Base-by-base conservation (phyloP, 1,140 invertebrate genomes). In the Sitodiplosis mosellana region DNA sequence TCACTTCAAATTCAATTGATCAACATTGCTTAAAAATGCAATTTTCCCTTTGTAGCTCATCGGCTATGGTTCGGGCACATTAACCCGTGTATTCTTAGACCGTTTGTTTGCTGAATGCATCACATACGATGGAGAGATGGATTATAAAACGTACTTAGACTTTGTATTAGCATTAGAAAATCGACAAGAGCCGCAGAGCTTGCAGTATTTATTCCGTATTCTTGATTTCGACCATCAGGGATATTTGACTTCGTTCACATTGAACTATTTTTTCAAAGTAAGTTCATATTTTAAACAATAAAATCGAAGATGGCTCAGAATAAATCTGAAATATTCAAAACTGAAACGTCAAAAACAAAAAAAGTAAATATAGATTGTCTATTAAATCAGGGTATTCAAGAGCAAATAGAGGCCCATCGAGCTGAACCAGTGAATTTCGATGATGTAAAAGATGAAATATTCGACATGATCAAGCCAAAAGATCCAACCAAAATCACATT, bases 401-500 rank as follows among this genome's bases (percentile, higher is more conserved):
- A 91, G 51, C 83, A 91, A 64, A 84, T 95, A 75, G 74, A 75
- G 33, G 69, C 78, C 12, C 81, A 89, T 63, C 83, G 80, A 11
- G 83, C 87, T 49, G 86, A 91, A 53, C 78, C 81, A 2, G 83
- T 94, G 1, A 78, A 77, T 52, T 95, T 96, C 67, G 81, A 91
- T 53, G 89, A 96, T 70, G 83, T 97, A 0, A 92, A 93, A 68
- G 87, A 96, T 69, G 91, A 96, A 69, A 90, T 97, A 55, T 96
- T 95, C 70, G 92, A 97, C 67, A 96, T 98, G 91, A 86, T 95
- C 0, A 84, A 88, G 56, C 90, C 92, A 1, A 73, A 72, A 47
- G 76, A 94, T 68, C 80, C 87, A 0, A 69, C 76, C 4, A 80
- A 79, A 61, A 93, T 97, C 52, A 94, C 89, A 0, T 65, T 94